phyloP scores from a whole-genome alignment of 1,140 invertebrate species.

The Heterodera schachtii region DNA sequence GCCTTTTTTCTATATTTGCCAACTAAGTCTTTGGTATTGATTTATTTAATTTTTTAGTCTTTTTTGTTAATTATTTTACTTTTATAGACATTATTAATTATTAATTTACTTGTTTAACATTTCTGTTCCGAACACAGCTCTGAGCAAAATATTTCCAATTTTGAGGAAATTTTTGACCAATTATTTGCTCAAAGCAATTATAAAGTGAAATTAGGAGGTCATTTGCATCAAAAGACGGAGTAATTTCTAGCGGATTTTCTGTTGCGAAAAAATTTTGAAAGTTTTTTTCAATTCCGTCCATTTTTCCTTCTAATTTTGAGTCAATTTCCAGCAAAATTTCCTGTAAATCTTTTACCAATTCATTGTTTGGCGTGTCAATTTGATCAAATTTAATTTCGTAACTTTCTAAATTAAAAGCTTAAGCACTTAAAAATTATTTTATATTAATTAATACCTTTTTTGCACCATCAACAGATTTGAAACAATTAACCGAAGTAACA shows the following conservation, averaged over 20 bases:
- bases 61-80: no score
- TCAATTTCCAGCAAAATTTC: background rate
- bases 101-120: background rate
- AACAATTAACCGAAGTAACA: no score
- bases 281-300: background rate
- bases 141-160: background rate
- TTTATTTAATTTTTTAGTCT: background rate
- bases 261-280: background rate
- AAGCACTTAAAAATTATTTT: no score
- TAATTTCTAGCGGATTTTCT: background rate
- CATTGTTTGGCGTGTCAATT: background rate
- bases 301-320: background rate
- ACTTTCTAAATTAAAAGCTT: no score
- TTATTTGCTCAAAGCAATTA: background rate
- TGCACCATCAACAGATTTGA: no score
- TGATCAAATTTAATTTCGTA: background rate
- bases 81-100: background rate
- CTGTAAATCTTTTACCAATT: background rate
- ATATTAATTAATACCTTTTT: no score
- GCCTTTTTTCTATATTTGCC: no score
- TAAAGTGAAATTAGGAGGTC: background rate
- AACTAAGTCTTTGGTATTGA: background rate
- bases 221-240: background rate
- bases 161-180: background rate
- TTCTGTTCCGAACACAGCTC: background rate